Conservation (phyloP, 1,140 invertebrate genomes). For the Atta colombica region DNA sequence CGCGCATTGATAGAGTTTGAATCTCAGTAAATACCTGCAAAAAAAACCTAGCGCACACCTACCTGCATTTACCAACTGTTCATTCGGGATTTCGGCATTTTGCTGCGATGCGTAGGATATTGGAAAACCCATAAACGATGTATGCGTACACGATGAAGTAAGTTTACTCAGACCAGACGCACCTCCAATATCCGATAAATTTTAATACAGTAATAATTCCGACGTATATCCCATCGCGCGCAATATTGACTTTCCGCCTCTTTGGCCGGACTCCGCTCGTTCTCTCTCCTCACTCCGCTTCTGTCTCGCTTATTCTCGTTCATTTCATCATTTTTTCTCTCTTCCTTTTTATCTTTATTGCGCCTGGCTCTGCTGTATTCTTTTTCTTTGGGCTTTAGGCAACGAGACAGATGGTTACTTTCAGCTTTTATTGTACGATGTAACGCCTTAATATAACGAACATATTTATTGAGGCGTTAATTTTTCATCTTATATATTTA, state of each 20-base stretch:
- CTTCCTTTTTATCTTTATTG: conserved; percentile 9
- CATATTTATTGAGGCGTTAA: neutral
- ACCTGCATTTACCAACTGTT: neutral
- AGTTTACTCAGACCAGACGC: conserved; percentile 21
- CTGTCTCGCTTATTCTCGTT: conserved; percentile 22
- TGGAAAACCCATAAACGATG: conserved; percentile 65
- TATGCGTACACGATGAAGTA: conserved; percentile 45
- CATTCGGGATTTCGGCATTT: neutral
- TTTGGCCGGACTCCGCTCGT: neutral
- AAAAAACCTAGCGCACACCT: neutral
- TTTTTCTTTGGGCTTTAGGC: conserved; percentile 5
- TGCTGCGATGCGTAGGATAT: conserved; percentile 45
- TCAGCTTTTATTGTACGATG: conserved; percentile 1
- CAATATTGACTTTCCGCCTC: conserved; percentile 58
- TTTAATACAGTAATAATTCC: conserved; percentile 51
- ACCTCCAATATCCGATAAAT: conserved; percentile 43
- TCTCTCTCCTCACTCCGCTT: neutral
- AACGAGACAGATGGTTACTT: conserved; percentile 18
- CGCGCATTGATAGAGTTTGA: neutral
- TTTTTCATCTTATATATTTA: neutral
- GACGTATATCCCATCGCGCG: conserved; percentile 42
- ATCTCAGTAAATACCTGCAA: neutral
- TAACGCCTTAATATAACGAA: neutral
- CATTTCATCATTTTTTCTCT: conserved; percentile 16
- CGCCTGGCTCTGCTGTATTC: conserved; percentile 22